Base-by-base conservation (phyloP, 2,797 vertebrate species). In the Perodicticus potto region DNA sequence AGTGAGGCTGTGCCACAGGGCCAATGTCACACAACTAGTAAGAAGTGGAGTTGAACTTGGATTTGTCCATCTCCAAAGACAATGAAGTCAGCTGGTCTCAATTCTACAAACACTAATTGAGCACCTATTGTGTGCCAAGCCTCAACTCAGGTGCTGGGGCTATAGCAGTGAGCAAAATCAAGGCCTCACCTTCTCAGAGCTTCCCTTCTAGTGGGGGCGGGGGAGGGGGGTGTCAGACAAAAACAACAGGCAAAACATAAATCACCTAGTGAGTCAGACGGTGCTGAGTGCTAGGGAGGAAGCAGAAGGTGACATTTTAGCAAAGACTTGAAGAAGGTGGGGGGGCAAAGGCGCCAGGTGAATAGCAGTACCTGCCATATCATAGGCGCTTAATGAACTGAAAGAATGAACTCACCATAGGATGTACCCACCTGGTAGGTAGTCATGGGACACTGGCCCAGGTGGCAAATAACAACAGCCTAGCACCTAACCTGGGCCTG, bases 401-500 rank as follows among this genome's bases (percentile, higher is more conserved):
- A 67, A 65, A 67, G 65, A 57, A 40, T 3, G 32, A 37, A 14
- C 14, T 29, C 9, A 29, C 13, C 10, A 29, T 5, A 34, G 59
- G 57, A 59, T 23, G 27, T 20, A 11, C 34, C 43, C 17, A 11
- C 34, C 43, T 5, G 34, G 73, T 12, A 20, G 91, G 61, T 1
- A 14, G 77, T 2, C 19, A 22, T 1, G 8, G 12, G 23, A 8
- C 22, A 1, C 20, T 3, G 55, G 69, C 53, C 11, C 49, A 53
- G 49, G 49, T 16, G 49, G 3, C 20, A 53, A 45, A 29, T 6
- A 19, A 4, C 5, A 13, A 8, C 22, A 4, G 29, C 23, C 40
- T 0, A n/a, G 59, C 40, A 12, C 9, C 29, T 7, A 6, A 16
- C 1, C 6, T 0, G 4, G 2, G 20, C 22, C 5, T 16, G 12